A percentile compares a stretch with the other conserved stretches of the same genome.
Evolutionary conservation across 2,113 vertebrate genomes (phyloP).

Genomic region (Mastomys coucha): DNA sequence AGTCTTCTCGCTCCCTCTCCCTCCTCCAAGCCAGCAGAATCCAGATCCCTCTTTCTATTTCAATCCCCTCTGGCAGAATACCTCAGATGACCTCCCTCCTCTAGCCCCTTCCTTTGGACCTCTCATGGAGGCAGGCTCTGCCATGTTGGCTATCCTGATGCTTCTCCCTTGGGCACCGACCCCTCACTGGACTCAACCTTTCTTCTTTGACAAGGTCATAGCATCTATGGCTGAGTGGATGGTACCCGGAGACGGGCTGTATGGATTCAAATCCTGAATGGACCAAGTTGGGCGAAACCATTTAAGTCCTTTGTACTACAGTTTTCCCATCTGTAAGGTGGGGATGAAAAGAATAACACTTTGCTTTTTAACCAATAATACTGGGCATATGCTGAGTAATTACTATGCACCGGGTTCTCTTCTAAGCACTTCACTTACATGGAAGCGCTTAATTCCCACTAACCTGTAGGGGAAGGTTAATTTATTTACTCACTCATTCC

Average conservation of each 20-base stretch:
- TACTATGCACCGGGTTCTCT: not conserved
- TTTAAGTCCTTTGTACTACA: not conserved
- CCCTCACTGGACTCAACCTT: not conserved
- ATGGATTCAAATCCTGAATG: not conserved
- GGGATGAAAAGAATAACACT: not conserved
- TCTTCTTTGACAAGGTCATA: not conserved
- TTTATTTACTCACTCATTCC: not conserved
- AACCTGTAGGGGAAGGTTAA: not conserved
- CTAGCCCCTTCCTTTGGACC: not conserved
- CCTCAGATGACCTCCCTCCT: slow-evolving; percentile 3
- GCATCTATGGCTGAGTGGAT: not conserved
- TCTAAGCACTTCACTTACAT: not conserved
- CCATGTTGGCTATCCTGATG: too few species aligned
- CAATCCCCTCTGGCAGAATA: not conserved
- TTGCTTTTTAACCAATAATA: not conserved
- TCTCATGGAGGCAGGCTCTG: not conserved
- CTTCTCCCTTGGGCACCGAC: not conserved
- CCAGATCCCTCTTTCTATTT: slow-evolving; percentile 50
- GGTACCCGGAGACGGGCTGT: not conserved
- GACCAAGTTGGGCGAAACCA: not conserved
- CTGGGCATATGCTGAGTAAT: not conserved
- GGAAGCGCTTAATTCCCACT: not conserved
- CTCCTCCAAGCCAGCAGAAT: slow-evolving; percentile 5
- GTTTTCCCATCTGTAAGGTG: not conserved
- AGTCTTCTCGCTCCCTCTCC: not conserved